Conservation (phyloP, 2,888 invertebrate genomes). For the Perizoma flavofasciatum region DNA sequence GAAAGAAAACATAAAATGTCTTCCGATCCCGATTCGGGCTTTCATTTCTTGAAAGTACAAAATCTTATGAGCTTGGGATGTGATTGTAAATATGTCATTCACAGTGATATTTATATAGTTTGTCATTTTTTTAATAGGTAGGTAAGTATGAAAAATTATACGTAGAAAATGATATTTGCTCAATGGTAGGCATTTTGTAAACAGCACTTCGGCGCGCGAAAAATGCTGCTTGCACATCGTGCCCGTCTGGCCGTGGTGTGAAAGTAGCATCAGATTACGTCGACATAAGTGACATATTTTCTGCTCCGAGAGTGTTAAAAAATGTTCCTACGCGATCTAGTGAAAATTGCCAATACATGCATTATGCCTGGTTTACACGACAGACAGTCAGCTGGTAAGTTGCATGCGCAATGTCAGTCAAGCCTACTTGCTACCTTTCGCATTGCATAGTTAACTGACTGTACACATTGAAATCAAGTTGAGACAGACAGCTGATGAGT, state of each 20-base stretch:
- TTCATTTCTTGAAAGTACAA: neutral
- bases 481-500: too few relatives aligned
- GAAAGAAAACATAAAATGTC: too few relatives aligned
- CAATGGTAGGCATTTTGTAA: constrained; percentile 13
- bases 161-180: constrained; percentile 19
- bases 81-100: constrained; percentile 13
- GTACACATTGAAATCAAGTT: too few relatives aligned
- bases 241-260: too few relatives aligned
- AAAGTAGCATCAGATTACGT: too few relatives aligned
- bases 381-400: too few relatives aligned
- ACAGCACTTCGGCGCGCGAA: neutral
- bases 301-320: neutral
- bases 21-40: too few relatives aligned
- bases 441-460: too few relatives aligned
- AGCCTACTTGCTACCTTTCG: too few relatives aligned
- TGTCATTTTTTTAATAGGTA: neutral
- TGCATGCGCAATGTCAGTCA: too few relatives aligned
- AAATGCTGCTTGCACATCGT: too few relatives aligned
- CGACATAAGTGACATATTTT: too few relatives aligned
- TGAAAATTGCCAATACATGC: constrained; percentile 9
- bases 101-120: constrained; percentile 11
- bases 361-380: neutral
- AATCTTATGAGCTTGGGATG: constrained; percentile 18
- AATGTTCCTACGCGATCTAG: constrained; percentile 21
- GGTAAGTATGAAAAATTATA: neutral